Percentiles rank a stretch among this genome's conserved stretches.
Evolutionary conservation across 2,797 vertebrate genomes (phyloP).

Genomic region (Scarus forsteni): DNA sequence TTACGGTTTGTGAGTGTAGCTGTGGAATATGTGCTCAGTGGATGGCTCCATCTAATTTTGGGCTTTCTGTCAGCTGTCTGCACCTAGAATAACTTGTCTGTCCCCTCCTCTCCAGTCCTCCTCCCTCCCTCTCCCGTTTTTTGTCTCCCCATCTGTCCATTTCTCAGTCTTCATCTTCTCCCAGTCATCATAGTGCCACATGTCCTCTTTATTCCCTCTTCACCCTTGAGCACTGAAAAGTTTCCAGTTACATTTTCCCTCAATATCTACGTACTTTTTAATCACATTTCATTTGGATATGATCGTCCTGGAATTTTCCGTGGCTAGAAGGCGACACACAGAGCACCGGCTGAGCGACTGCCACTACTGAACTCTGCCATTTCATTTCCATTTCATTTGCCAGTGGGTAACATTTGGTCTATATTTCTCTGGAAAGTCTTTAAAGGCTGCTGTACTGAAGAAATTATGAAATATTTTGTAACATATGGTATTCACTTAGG

Average conservation of each 20-base stretch:
- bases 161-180: conserved; percentile 20
- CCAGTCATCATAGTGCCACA: conserved; percentile 52
- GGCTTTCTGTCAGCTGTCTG: conserved; percentile 81
- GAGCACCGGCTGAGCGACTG: conserved; percentile 6
- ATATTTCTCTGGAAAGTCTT: conserved; percentile 22
- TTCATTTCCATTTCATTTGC: conserved; percentile 40
- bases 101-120: conserved; percentile 45
- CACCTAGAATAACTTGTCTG: conserved; percentile 83
- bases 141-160: conserved; percentile 40
- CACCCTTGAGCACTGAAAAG: conserved; percentile 6
- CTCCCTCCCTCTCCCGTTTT: conserved; percentile 46
- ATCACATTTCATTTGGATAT: conserved; percentile 24
- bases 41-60: conserved; percentile 78
- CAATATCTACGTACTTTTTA: conserved; percentile 15
- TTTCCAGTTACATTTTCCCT: conserved; percentile 13
- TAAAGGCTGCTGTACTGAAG: conserved; percentile 1
- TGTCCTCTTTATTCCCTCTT: conserved; percentile 39
- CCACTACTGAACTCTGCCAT: not conserved
- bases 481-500: not conserved
- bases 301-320: conserved; percentile 32
- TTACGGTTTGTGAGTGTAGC: conserved; percentile 74
- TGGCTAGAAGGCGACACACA: conserved; percentile 6
- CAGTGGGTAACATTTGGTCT: conserved; percentile 14
- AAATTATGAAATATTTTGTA: not conserved
- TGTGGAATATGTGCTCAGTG: conserved; percentile 65